Evolutionary conservation across 2,797 vertebrate genomes (phyloP), one percentile per base, ranked within the genome.

Genomic region (Rhinichthys osculus): DNA sequence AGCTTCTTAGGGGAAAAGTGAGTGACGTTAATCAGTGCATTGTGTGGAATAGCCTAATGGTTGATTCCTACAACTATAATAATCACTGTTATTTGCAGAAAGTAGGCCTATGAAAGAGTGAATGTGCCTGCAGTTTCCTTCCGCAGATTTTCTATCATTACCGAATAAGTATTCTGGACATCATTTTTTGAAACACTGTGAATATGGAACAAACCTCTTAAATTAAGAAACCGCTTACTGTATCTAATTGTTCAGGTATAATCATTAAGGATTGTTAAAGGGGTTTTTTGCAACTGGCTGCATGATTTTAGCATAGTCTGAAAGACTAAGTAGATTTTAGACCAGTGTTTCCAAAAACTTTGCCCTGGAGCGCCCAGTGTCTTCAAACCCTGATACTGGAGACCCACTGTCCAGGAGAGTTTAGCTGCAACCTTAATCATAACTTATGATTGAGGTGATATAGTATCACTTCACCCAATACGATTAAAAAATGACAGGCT

Each of bases 71-170:
- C 64, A 35, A 70, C 7, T 70, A 11, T 72, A 19, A 17, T 47
- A 73, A 73, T 83, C 70, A 35, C 42, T 64, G 54, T 62, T 47
- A 62, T 73, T 82, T 82, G 11, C 67, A 62, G 3, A 3, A 35
- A 62, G 38, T 8, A 47, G 52, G 52, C 19, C 1, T 7, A 21
- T n/a, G 19, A 35, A 72, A 44, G 16, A 42, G 16, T 35, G 16
- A 42, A 30, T 74, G 70, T 17, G 11, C 27, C 19, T 30, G 21
- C 27, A 40, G 54, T 27, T 78, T 78, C 70, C 70, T 73, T 83
- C 19, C 7, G 14, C 44, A 30, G 11, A 33, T 16, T 82, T 73
- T 73, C n/a, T 42, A 14, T 42, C 52, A 42, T 71, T 57, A 54
- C 52, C 17, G 52, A 82, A 71, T 35, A 57, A 76, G 30, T 54